Evolutionary conservation across 2,888 invertebrate species (phyloP), one percentile per base, ranked within the genome.

Genomic region (Cordilura impudica): DNA sequence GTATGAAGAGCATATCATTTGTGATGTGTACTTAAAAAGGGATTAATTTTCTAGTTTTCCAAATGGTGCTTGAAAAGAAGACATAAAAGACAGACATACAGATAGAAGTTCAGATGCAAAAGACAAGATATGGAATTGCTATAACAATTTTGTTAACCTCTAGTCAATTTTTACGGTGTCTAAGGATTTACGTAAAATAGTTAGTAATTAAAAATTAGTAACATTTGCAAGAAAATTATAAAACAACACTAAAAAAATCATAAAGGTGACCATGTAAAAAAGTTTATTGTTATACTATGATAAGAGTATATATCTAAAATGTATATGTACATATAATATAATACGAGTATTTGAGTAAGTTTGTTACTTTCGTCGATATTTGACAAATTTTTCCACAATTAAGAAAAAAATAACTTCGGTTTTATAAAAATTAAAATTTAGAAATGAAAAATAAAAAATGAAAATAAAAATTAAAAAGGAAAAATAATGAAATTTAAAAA

Each of bases 21-120:
- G 56, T 35, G 53, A 60, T 47, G 47, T 53, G 54, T 61, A 61
- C 60, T 67, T 73, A 61, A 74, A 67, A 61, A 74, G 60, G 67
- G 60, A 54, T 67, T 74, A 61, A 74, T 67, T 74, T 74, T 31
- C 53, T 47, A 67, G 66, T 66, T 74, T 67, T 67, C 43, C 31
- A 54, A 45, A 61, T 61, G 31, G 67, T 61, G 18, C 49, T 12
- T 31, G 23, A 45, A 45, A 35, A 12, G 26, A n/a, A 53, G 18
- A 51, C 18, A 58, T 35, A 23, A 26, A 43, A 39, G 7, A 12
- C 26, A 29, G 18, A n/a, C 14, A 45, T 29, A 1, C 45, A 31
- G 19, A 26, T 12, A 18, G 18, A 1, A 14, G 35, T n/a, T n/a
- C n/a, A 5, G 8, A 12, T 6, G 10, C 6, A 1, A n/a, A 12